Percentiles rank a stretch among this genome's conserved stretches.
These are phyloP conservation scores for Pinctada fucata DNA, from an alignment of 2,888 invertebrate species.

Conservation along the genomic window DNA sequence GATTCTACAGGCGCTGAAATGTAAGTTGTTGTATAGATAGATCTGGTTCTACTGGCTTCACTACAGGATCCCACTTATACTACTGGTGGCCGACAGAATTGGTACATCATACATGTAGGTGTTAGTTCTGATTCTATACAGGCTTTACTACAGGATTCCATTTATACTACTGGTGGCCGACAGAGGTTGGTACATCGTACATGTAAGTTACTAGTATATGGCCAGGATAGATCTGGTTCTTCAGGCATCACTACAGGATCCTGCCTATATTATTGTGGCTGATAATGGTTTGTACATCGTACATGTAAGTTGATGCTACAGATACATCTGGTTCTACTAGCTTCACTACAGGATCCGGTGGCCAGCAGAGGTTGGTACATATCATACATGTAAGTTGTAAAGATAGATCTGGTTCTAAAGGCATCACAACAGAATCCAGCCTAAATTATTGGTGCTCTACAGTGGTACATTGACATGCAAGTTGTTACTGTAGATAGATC, in stretches of 20 bases:
- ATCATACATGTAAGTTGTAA: too few relatives aligned
- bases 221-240: too few relatives aligned
- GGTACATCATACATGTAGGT: too few relatives aligned
- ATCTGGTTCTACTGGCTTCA: conserved; percentile 62
- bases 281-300: conserved; percentile 31
- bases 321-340: conserved; percentile 56
- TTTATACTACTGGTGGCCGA: conserved; percentile 64
- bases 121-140: too few relatives aligned
- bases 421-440: conserved; percentile 22
- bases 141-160: conserved; percentile 45
- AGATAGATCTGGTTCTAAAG: too few relatives aligned
- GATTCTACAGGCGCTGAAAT: background rate
- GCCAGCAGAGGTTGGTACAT: too few relatives aligned
- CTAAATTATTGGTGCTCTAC: too few relatives aligned
- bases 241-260: too few relatives aligned
- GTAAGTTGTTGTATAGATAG: conserved; percentile 19
- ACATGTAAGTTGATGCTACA: conserved; percentile 46
- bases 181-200: conserved; percentile 61
- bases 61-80: background rate
- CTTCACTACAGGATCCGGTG: conserved; percentile 42
- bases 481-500: too few relatives aligned
- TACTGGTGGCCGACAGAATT: too few relatives aligned
- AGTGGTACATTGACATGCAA: too few relatives aligned
- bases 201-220: conserved; percentile 51
- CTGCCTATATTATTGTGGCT: too few relatives aligned